Base-by-base conservation (phyloP, 2,113 vertebrate genomes). In the Urocitellus parryii region DNA sequence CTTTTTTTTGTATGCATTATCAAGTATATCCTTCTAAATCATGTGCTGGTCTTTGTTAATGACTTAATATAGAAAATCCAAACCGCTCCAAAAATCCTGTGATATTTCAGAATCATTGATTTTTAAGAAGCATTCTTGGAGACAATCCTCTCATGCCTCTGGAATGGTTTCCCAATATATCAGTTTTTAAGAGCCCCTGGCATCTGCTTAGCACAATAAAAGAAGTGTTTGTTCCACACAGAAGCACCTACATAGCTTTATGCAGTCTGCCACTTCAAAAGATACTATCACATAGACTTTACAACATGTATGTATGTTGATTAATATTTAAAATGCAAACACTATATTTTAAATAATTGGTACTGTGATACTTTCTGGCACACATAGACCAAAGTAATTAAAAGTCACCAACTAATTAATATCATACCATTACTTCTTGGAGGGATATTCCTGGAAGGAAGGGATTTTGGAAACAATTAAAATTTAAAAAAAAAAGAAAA, bases 31-130 rank as follows among this genome's bases (percentile, higher is more conserved):
- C 53, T 76, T 79, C 8, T 42, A 22, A 83, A 76, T 18, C 2
- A 20, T 87, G 68, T 58, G 56, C 17, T 53, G 90, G 67, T 92
- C 90, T 92, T 97, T 93, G 89, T 95, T 98, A 98, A 98, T 97
- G 98, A 93, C 94, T 67, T 84, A 97, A 97, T 95, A 97, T 95
- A 91, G 70, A 48, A 32, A 81, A 93, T 90, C n/a, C 17, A 32
- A 77, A 73, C n/a, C 13, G 7, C 2, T n/a, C 45, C 72, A 34
- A 63, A 93, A 78, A 94, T 17, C 4, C 63, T 34, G 58, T 72
- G 88, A 96, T 93, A 95, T 97, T 93, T 98, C 68, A 94, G 51
- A 96, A 94, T 97, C 72, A 51, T 32, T 86, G 81, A 78, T 95
- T 97, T 96, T 94, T 89, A 88, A 98, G 93, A 96, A 87, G 67